phyloP scores from a whole-genome alignment of 37 sponge, comb jelly and placozoan genomes.

The Dysidea cf. avara region DNA sequence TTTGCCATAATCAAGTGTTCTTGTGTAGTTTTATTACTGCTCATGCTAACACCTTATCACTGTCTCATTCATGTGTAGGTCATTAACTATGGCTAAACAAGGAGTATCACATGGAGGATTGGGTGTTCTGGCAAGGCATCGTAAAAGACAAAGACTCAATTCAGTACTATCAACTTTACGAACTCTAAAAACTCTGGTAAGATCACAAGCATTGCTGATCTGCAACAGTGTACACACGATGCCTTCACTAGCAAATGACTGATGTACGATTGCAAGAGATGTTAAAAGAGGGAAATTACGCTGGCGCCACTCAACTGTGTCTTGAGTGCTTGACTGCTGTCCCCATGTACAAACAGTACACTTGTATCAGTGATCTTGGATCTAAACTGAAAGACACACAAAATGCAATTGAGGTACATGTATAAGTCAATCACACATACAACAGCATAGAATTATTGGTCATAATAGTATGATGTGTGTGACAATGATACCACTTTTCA shows the following conservation, averaged over 20 bases:
- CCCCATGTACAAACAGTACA: conserved; percentile 74
- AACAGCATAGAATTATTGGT: too few relatives aligned
- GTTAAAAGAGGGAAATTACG: conserved; percentile 78
- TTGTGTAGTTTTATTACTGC: too few relatives aligned
- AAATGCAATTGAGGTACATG: conserved; percentile 58
- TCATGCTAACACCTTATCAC: conserved; percentile 3
- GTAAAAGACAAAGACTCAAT: conserved; percentile 58
- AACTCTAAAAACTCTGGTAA: conserved; percentile 75
- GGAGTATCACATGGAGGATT: conserved; percentile 78
- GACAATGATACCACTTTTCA: too few relatives aligned
- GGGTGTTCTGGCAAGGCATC: conserved; percentile 71
- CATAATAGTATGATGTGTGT: too few relatives aligned
- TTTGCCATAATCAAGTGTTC: too few relatives aligned
- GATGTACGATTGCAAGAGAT: conserved; percentile 57
- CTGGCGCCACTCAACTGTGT: conserved; percentile 81
- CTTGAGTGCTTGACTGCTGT: conserved; percentile 84
- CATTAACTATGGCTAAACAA: conserved; percentile 48
- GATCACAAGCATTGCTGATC: too few relatives aligned
- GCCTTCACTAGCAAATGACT: conserved; percentile 68
- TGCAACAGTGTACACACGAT: too few relatives aligned
- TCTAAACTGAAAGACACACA: conserved; percentile 71
- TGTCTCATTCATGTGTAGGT: too few relatives aligned
- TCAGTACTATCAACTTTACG: conserved; percentile 47
- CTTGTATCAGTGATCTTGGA: conserved; percentile 79
- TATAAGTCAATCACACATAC: too few relatives aligned